Conservation (phyloP, 2,113 vertebrate species). For the Daboia siamensis region DNA sequence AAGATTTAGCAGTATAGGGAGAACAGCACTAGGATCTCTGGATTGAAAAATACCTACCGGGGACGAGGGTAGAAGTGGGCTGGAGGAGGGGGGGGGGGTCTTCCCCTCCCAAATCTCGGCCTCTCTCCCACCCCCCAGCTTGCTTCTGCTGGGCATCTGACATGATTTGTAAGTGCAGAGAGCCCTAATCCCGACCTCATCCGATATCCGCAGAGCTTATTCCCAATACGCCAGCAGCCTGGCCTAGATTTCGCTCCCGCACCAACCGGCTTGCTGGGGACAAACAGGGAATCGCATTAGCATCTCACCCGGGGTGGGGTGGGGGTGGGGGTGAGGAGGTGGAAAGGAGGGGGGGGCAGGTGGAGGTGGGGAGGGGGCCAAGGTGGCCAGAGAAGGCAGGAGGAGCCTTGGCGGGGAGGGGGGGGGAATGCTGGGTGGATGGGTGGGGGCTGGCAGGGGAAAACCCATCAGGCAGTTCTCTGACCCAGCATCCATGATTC, state of each 20-base stretch:
- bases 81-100: too few relatives aligned
- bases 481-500: neutral
- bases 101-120: neutral
- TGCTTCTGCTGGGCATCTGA: neutral
- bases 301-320: neutral
- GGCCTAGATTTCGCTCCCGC: neutral
- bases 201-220: slow-evolving; percentile 7
- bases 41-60: neutral
- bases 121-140: neutral
- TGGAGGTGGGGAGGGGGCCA: neutral
- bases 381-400: neutral
- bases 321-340: neutral
- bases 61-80: neutral
- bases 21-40: neutral
- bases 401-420: neutral
- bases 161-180: neutral
- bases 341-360: rapidly evolving
- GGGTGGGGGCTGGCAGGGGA: neutral
- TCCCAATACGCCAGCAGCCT: neutral
- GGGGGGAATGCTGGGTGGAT: neutral
- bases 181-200: slow-evolving; percentile 17
- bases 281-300: neutral
- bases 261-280: neutral
- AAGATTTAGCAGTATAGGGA: too few relatives aligned
- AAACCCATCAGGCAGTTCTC: neutral